Evolutionary conservation across 2,888 invertebrate genomes (phyloP).

Genomic region (Megaustenia siamemsis): DNA sequence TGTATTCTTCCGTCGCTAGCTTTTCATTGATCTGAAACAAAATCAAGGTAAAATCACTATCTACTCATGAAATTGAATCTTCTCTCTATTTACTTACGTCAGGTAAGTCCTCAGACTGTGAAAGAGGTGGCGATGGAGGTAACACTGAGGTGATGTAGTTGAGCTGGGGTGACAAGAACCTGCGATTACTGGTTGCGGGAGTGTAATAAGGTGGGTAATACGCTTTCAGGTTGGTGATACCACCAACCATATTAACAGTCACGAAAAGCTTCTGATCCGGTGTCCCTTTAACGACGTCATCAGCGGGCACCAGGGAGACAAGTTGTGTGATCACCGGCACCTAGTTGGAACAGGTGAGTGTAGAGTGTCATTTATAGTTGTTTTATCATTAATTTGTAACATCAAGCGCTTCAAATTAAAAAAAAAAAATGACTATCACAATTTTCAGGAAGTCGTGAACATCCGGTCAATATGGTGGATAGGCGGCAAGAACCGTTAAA

Average conservation of each 20-base stretch:
- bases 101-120: conserved; percentile 79
- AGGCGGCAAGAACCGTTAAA: too few relatives aligned
- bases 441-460: too few relatives aligned
- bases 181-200: conserved; percentile 82
- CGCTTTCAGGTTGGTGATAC: conserved; percentile 90
- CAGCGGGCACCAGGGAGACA: conserved; percentile 67
- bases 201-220: conserved; percentile 84
- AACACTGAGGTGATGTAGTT: conserved; percentile 90
- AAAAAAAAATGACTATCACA: too few relatives aligned
- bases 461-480: too few relatives aligned
- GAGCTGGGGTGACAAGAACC: conserved; percentile 88
- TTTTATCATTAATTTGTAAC: too few relatives aligned
- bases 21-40: too few relatives aligned
- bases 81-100: not conserved
- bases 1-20: too few relatives aligned
- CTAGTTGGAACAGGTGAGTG: not conserved
- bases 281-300: conserved; percentile 73
- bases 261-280: conserved; percentile 90
- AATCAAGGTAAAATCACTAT: too few relatives aligned
- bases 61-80: not conserved
- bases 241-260: conserved; percentile 91
- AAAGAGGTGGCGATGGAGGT: conserved; percentile 87
- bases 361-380: too few relatives aligned
- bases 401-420: too few relatives aligned
- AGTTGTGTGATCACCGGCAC: not conserved